Evolutionary conservation across 2,797 vertebrate species (phyloP).

Genomic region (Naso thynnoides): DNA sequence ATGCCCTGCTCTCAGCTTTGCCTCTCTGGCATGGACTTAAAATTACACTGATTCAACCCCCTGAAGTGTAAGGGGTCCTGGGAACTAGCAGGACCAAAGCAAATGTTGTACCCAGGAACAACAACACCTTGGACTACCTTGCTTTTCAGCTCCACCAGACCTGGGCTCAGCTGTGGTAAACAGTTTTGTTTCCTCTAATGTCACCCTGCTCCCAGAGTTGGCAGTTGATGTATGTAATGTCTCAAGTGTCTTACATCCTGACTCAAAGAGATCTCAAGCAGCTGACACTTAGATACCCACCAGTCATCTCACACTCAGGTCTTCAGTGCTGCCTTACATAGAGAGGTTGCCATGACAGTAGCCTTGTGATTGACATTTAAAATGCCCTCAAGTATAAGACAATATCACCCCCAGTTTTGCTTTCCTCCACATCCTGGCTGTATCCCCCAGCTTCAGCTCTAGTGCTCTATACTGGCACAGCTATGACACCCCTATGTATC

Average conservation of each 20-base stretch:
- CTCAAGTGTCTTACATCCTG: conserved; percentile 6
- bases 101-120: background rate
- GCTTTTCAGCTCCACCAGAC: background rate
- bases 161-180: conserved; percentile 1
- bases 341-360: conserved; percentile 6
- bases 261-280: conserved; percentile 8
- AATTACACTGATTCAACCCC: conserved; percentile 50
- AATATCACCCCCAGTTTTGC: conserved; percentile 27
- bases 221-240: conserved; percentile 5
- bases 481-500: conserved; percentile 80
- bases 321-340: conserved; percentile 2
- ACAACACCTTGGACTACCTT: conserved; percentile 7
- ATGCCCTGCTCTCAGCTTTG: conserved; percentile 61
- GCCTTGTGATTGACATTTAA: conserved; percentile 27
- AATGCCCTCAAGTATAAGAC: conserved; percentile 20
- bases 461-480: conserved; percentile 48
- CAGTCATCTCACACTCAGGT: conserved; percentile 9
- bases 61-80: conserved; percentile 30
- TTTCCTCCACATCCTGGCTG: conserved; percentile 25
- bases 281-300: conserved; percentile 31
- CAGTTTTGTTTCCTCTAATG: conserved; percentile 1
- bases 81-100: conserved; percentile 27
- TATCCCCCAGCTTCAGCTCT: conserved; percentile 29
- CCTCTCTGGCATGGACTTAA: conserved; percentile 61
- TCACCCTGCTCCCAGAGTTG: background rate